Base-by-base conservation (phyloP, 2,888 invertebrate species). In the Podabrus alpinus region DNA sequence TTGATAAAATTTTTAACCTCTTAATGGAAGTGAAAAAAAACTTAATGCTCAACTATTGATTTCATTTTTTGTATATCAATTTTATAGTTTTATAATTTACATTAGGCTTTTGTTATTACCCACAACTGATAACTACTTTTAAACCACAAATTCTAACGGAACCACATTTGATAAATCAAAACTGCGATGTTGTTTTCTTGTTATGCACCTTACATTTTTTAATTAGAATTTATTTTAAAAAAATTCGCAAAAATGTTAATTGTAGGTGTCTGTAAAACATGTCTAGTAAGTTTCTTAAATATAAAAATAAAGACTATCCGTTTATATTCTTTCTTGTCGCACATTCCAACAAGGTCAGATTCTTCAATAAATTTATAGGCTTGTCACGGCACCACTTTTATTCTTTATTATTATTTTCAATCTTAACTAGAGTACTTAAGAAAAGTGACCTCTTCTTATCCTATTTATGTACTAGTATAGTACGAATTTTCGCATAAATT, bases 291-390 rank as follows among this genome's bases (percentile, higher is more conserved):
- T 45, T 70, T 70, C 70, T 64, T 70, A 69, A 59, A 25, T 45
- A 25, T 17, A 17, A 70, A 70, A 64, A 70, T 62, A 25, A 64
- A 62, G 62, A 70, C 64, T 70, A 64, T 64, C 29, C 19, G 62
- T 10, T 64, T 62, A 70, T 70, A 64, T 45, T 64, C 25, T 45
- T 45, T 25, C 25, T 70, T 29, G 64, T 29, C 70, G 64, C 16
- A 69, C 69, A 73, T 73, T 73, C 73, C 68, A 73, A 66, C 29
- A 60, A 68, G 72, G 72, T 72, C 72, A 72, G 72, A 68, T 72
- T 72, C 67, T 45, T 24, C 15, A 45, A 21, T 29, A 67, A 72
- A 68, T 72, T 24, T 61, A 29, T 72, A 72, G 21, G 68, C 72
- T 60, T n/a, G 68, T 72, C 72, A 72, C 68, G 72, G 67, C 17